Evolutionary conservation across 2,888 invertebrate genomes (phyloP), one percentile per base, ranked within the genome.

Genomic region (Morinoia aosen): DNA sequence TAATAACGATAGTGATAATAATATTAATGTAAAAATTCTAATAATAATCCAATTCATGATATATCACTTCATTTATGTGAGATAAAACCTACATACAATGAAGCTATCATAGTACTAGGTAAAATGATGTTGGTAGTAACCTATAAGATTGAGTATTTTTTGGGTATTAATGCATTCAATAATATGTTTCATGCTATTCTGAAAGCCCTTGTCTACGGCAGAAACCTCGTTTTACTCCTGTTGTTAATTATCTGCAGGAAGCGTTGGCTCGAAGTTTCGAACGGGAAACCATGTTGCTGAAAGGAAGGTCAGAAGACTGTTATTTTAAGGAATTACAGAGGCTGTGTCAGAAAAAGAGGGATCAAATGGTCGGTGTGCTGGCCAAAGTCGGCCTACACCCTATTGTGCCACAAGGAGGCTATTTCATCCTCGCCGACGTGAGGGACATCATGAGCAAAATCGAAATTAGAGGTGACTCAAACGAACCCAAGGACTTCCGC

Each of bases 391-490:
- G 99, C 0, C 98, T 99, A 98, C 98, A 98, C 88, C 99, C 99
- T 0, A 98, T 98, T 0, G 97, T 99, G 95, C 99, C 99, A 0
- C 99, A 99, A 97, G 99, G 99, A 7, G 99, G 99, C 0, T 99
- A 99, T 97, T 99, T 99, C 97, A 98, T 99, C 98, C 97, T 99
- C 95, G 99, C 99, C 1, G 99, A 99, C 97, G 99, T 99, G 98
- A 98, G 98, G 97, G 98, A 11, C 97, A 99, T 96, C 98, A 98
- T 98, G 97, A 97, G 97, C 96, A 39, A 57, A 95, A 95, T 95
- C 96, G 96, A 96, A 58, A 95, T 96, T 40, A 96, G 97, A 96
- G 96, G 96, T 11, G 96, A 96, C 91, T 98, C 98, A 97, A 98
- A 98, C 97, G 98, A 98, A 96, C 97, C 97, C 58, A 97, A 97